Percentiles rank a stretch among this genome's conserved stretches.
phyloP scores from a whole-genome alignment of 2,113 vertebrate species.

The Dicaeum eximium region DNA sequence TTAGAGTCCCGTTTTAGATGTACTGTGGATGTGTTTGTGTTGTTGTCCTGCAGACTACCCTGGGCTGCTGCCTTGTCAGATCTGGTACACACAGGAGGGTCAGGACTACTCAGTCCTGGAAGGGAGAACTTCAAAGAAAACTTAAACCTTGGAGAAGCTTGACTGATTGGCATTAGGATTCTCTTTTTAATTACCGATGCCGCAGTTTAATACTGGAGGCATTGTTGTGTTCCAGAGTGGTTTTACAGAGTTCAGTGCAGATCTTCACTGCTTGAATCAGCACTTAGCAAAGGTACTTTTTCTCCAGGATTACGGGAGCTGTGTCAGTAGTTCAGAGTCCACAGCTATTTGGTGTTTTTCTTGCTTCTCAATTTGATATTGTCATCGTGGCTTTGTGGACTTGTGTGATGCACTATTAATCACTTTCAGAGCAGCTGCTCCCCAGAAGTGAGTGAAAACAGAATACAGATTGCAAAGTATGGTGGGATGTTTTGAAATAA shows the following conservation, averaged over 20 bases:
- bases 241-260: not conserved
- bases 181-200: not conserved
- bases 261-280: not conserved
- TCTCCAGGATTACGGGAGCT: not conserved
- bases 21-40: not conserved
- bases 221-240: not conserved
- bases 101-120: not conserved
- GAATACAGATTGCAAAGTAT: not conserved
- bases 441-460: not conserved
- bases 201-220: not conserved
- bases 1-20: not conserved
- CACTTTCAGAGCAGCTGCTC: not conserved
- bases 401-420: not conserved
- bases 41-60: not conserved
- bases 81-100: not conserved
- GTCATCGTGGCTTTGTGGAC: not conserved
- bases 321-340: not conserved
- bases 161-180: not conserved
- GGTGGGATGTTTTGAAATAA: not conserved
- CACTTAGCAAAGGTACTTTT: not conserved
- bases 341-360: not conserved
- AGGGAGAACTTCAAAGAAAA: not conserved
- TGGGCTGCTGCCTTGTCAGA: not conserved
- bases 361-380: not conserved
- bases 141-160: not conserved